phyloP scores from a whole-genome alignment of 2,888 invertebrate genomes.

The Perithous albicinctus region DNA sequence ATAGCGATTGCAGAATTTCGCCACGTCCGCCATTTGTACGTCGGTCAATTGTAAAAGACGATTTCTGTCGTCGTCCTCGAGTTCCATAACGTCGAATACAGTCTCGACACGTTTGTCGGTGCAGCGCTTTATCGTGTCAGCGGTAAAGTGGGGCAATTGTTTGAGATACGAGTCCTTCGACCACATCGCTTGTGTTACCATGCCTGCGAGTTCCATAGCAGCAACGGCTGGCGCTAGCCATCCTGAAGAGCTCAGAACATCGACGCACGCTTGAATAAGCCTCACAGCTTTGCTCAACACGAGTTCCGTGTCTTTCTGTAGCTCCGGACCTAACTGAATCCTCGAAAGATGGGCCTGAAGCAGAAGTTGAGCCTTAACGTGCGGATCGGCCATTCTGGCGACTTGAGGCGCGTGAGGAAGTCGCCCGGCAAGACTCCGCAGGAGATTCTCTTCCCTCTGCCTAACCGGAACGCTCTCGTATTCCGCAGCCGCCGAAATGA shows the following conservation, averaged over 20 bases:
- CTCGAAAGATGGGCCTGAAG: slow-evolving; percentile 98
- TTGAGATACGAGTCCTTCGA: slow-evolving; percentile 98
- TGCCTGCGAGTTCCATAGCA: slow-evolving; percentile 99
- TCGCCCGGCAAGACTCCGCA: slow-evolving; percentile 89
- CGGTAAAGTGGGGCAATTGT: slow-evolving; percentile 97
- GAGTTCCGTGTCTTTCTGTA: slow-evolving; percentile 97
- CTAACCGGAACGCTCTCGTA: slow-evolving; percentile 97
- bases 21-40: slow-evolving; percentile 98
- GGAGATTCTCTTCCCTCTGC: slow-evolving; percentile 96
- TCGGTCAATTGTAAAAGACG: slow-evolving; percentile 92
- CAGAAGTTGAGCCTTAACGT: slow-evolving; percentile 97
- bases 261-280: slow-evolving; percentile 97
- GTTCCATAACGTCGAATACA: slow-evolving; percentile 97
- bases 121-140: slow-evolving; percentile 95
- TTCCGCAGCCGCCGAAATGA: slow-evolving; percentile 98
- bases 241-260: slow-evolving; percentile 97
- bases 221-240: slow-evolving; percentile 99
- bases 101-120: slow-evolving; percentile 96
- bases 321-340: slow-evolving; percentile 96
- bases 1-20: slow-evolving; percentile 99
- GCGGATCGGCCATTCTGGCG: slow-evolving; percentile 91
- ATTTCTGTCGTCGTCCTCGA: slow-evolving; percentile 95
- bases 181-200: slow-evolving; percentile 99
- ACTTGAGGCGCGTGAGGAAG: slow-evolving; percentile 86
- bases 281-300: slow-evolving; percentile 95